Evolutionary conservation across 2,888 invertebrate species (phyloP).

Genomic region (Pardosa pseudoannulata): DNA sequence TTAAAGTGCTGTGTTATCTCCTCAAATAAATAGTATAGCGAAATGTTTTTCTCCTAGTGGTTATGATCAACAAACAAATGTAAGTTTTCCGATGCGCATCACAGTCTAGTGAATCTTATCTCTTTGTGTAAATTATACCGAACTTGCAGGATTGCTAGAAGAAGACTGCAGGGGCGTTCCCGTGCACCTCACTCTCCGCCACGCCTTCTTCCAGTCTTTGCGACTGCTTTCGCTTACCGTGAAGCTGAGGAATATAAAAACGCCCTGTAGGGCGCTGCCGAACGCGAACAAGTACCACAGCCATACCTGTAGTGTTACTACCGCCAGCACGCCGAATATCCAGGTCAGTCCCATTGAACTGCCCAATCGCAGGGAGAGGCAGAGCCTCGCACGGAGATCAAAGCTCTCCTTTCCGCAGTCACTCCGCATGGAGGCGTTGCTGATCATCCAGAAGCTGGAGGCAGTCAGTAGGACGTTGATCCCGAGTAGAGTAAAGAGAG

Average conservation of each 20-base stretch:
- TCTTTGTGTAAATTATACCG: too few relatives aligned
- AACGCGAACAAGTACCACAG: constrained; percentile 79
- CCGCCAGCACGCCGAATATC: constrained; percentile 79
- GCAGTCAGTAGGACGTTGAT: constrained; percentile 79
- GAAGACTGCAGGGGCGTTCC: constrained; percentile 2
- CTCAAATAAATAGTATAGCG: too few relatives aligned
- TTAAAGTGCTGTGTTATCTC: too few relatives aligned
- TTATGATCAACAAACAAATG: too few relatives aligned
- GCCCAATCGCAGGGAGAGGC: constrained; percentile 78
- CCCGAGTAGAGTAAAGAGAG: constrained; percentile 78
- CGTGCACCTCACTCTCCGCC: constrained; percentile 28
- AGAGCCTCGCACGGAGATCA: constrained; percentile 21
- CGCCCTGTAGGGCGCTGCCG: constrained; percentile 79
- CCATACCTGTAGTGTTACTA: constrained; percentile 76
- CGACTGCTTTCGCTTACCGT: constrained; percentile 79
- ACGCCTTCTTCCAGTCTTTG: constrained; percentile 25
- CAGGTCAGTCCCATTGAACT: constrained; percentile 80
- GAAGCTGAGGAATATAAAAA: constrained; percentile 80
- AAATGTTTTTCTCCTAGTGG: too few relatives aligned
- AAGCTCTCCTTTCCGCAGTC: background rate
- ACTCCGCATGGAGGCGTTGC: constrained; percentile 64
- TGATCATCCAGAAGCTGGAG: constrained; percentile 78
- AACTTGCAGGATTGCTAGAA: too few relatives aligned
- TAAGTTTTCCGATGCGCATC: too few relatives aligned
- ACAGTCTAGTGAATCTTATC: too few relatives aligned